Percentiles rank a stretch among this genome's conserved stretches.
Conservation (phyloP, 64 coral and sea anemone genomes). For the Acropora tenuis region DNA sequence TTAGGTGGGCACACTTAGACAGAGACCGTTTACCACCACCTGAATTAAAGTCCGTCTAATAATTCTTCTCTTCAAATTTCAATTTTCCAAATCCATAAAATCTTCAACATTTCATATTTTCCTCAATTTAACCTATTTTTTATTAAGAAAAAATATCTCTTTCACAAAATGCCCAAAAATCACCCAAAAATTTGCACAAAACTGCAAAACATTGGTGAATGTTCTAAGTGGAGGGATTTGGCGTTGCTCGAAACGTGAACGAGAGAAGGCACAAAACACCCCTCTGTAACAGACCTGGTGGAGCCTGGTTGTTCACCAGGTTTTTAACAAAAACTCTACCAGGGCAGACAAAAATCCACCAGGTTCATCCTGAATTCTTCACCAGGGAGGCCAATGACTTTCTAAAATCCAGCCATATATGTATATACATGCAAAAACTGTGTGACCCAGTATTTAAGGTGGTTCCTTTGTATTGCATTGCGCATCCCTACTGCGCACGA, state of each 20-base stretch:
- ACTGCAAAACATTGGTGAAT: background rate
- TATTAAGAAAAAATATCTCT: background rate
- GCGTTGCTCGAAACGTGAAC: background rate
- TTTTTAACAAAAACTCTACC: too few species aligned
- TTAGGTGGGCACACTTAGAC: too few species aligned
- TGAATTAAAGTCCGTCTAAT: background rate
- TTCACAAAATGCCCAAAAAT: background rate
- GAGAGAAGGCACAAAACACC: background rate
- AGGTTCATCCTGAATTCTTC: too few species aligned
- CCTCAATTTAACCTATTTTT: background rate
- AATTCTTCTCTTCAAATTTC: background rate
- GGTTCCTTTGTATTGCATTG: background rate
- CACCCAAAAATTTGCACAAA: background rate
- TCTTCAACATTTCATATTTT: constrained; percentile 5
- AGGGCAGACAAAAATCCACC: too few species aligned
- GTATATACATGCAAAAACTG: too few species aligned
- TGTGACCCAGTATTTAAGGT: too few species aligned
- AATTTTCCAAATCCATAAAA: background rate
- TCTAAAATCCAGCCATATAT: too few species aligned
- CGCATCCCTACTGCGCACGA: constrained; percentile 6
- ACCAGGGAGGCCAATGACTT: too few species aligned
- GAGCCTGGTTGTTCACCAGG: too few species aligned
- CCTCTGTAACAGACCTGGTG: too few species aligned
- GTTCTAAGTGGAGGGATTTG: background rate
- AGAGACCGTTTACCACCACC: too few species aligned